Percentiles rank a stretch among this genome's conserved stretches.
Evolutionary conservation across 2,113 vertebrate genomes (phyloP).

Genomic region (Pogona vitticeps): DNA sequence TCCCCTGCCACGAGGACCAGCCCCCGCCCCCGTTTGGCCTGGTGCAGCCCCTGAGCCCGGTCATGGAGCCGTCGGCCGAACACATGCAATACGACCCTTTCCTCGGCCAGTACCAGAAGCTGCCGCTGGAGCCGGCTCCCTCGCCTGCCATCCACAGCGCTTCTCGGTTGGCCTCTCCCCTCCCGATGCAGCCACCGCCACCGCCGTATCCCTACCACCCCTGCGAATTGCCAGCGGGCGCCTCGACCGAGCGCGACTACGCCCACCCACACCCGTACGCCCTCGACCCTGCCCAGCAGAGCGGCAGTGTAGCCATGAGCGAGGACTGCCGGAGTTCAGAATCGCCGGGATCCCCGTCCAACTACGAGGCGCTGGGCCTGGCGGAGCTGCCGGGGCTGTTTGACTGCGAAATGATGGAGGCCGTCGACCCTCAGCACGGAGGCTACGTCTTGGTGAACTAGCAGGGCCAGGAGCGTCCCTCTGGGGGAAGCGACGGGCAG

Average conservation of each 20-base stretch:
- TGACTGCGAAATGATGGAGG: slow-evolving; percentile 98
- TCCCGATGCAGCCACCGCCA: slow-evolving; percentile 64
- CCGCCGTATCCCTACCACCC: slow-evolving; percentile 80
- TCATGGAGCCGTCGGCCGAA: slow-evolving; percentile 76
- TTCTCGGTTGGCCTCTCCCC: slow-evolving; percentile 59
- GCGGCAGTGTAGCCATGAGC: slow-evolving; percentile 19
- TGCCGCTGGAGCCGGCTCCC: slow-evolving; percentile 64
- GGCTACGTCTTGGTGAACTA: slow-evolving; percentile 96
- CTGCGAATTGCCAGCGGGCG: slow-evolving; percentile 70
- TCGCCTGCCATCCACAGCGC: slow-evolving; percentile 75
- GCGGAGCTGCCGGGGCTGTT: slow-evolving; percentile 85
- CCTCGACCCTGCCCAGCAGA: slow-evolving; percentile 72
- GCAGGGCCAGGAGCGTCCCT: slow-evolving; percentile 33
- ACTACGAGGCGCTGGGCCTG: slow-evolving; percentile 78
- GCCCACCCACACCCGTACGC: slow-evolving; percentile 79
- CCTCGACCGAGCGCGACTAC: slow-evolving; percentile 73
- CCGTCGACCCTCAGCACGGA: slow-evolving; percentile 91
- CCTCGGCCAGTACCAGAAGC: slow-evolving; percentile 77
- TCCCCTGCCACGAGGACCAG: slow-evolving; percentile 70
- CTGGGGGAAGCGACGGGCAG: slow-evolving; percentile 18
- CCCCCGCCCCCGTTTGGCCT: slow-evolving; percentile 68
- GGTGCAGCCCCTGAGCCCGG: slow-evolving; percentile 79
- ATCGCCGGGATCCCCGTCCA: slow-evolving; percentile 55
- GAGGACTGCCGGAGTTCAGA: slow-evolving; percentile 60
- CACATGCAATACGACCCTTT: slow-evolving; percentile 79